Conservation (phyloP, 2,797 vertebrate genomes). For the Pseudochirops cupreus region DNA sequence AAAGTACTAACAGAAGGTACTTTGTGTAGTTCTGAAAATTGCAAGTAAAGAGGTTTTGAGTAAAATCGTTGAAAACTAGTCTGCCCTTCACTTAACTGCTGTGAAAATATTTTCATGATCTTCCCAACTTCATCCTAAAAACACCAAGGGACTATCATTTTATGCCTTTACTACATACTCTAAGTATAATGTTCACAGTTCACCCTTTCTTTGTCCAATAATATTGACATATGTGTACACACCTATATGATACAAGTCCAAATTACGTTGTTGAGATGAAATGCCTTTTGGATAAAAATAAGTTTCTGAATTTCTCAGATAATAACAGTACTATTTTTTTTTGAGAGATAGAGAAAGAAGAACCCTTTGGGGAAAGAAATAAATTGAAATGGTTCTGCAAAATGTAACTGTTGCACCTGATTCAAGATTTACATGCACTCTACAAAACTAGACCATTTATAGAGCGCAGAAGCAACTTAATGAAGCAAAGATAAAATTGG, state of each 20-base stretch:
- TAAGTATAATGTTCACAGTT: slow-evolving; percentile 9
- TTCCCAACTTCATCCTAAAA: slow-evolving; percentile 22
- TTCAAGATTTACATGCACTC: background rate
- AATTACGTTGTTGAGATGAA: background rate
- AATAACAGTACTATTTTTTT: background rate
- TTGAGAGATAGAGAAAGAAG: background rate
- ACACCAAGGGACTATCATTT: background rate
- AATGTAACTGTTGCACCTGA: background rate
- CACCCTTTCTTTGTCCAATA: background rate
- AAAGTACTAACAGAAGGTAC: slow-evolving; percentile 32
- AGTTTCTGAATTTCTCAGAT: slow-evolving; percentile 30
- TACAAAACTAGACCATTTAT: background rate
- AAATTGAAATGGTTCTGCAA: background rate
- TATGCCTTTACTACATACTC: background rate
- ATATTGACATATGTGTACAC: background rate
- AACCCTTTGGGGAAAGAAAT: background rate
- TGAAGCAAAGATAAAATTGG: background rate
- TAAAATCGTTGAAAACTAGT: slow-evolving; percentile 42
- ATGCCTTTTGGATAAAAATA: background rate
- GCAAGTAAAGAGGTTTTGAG: background rate
- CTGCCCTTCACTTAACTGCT: slow-evolving; percentile 9
- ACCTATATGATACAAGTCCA: background rate
- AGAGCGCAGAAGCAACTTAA: slow-evolving; percentile 13
- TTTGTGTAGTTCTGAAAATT: slow-evolving; percentile 32
- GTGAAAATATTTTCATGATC: slow-evolving; percentile 24